These are phyloP conservation scores for Nibea albiflora DNA, from an alignment of 2,113 vertebrate genomes.

Conservation along the genomic window DNA sequence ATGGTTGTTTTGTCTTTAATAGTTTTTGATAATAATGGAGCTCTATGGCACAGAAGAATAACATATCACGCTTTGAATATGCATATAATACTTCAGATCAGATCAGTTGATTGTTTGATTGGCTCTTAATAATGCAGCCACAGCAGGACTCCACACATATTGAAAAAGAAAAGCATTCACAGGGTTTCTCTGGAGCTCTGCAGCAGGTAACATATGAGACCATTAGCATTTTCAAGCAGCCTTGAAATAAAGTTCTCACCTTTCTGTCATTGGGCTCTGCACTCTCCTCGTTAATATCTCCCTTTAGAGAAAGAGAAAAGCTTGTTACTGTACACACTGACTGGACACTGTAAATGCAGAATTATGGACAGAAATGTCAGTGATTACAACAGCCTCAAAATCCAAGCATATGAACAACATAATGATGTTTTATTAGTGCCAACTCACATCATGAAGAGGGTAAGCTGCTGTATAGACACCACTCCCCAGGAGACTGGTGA, in stretches of 20 bases:
- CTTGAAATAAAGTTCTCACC: conserved; percentile 79
- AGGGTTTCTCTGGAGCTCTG: not conserved
- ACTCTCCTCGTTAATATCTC: conserved; percentile 90
- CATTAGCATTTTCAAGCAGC: not conserved
- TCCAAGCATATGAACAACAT: not conserved
- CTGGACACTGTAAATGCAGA: not conserved
- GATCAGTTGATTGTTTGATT: not conserved
- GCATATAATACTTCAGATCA: no score
- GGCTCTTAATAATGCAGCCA: not conserved
- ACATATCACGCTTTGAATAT: no score
- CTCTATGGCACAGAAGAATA: no score
- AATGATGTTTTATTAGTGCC: not conserved
- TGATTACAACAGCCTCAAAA: not conserved
- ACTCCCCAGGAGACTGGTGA: conserved; percentile 95
- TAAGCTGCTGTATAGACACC: conserved; percentile 95
- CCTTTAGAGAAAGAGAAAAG: conserved; percentile 79
- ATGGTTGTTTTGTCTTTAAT: not conserved
- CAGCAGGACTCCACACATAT: not conserved
- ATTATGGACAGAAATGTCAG: not conserved
- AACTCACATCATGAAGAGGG: conserved; percentile 95
- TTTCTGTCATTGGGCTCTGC: conserved; percentile 94
- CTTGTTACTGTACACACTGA: not conserved
- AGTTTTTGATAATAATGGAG: no score
- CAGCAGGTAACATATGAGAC: not conserved
- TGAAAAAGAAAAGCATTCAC: not conserved